Base-by-base conservation (phyloP, 2,888 invertebrate species). In the Drosophila monieri region DNA sequence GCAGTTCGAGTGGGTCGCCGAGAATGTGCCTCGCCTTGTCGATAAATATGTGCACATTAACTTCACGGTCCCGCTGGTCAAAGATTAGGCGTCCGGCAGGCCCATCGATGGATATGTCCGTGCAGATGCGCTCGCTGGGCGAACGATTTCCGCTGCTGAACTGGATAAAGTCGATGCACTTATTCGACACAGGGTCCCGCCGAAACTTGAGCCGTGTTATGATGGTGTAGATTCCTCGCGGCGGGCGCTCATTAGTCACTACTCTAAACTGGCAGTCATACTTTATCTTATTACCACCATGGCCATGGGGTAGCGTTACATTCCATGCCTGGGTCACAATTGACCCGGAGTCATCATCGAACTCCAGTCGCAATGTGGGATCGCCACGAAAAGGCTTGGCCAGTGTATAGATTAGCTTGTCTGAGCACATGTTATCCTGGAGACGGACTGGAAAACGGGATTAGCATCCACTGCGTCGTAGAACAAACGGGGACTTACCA, bases 311-410 rank as follows among this genome's bases (percentile, higher is more conserved):
- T 61, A 89, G 47, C 21, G 91, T 90, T 8, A 85, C 73, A 48
- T 91, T 91, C 91, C 91, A 91, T 0, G 78, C 66, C 59, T 91
- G 91, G 3, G 89, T 80, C 21, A 91, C 86, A 37, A 90, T 87
- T 0, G 89, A 90, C 0, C 85, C 91, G 0, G 91, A 90, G 6
- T 91, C 87, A 0, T 83, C 84, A 14, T 89, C 90, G 15, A 88
- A 88, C n/a, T 78, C 88, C 1, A 91, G 76, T 3, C 81, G 76
- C 10, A 91, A 60, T 3, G 78, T 80, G 1, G 90, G 89, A 51
- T 89, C 88, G 2, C 90, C 89, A 0, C 89, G 88, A 44, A 90
- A 90, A 0, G 89, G 77, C 27, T 89, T 86, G n/a, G 85, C 77
- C 44, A 90, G 47, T 2, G 87, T 78, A 39, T 81, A 73, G 3